Evolutionary conservation across 2,888 invertebrate genomes (phyloP).

Genomic region (Hirtodrosophila confusa): DNA sequence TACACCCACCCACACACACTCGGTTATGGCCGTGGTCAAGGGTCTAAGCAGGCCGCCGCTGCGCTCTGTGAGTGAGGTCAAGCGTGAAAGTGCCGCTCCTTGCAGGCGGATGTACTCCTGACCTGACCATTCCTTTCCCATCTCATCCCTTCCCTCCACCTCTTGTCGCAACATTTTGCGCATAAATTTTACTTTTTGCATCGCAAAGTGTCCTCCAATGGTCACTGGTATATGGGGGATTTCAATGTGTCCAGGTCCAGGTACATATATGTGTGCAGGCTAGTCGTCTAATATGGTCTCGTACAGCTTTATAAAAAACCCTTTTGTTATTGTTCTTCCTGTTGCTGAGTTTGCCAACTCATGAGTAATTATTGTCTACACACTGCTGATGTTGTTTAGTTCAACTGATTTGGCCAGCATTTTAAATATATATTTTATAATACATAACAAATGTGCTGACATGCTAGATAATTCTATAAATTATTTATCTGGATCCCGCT

Average conservation of each 20-base stretch:
- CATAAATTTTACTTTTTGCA: slow-evolving; percentile 72
- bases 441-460: slow-evolving; percentile 1
- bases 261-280: slow-evolving; percentile 4
- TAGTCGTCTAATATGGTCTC: slow-evolving; percentile 38
- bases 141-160: not conserved
- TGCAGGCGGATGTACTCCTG: slow-evolving; percentile 62
- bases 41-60: slow-evolving; percentile 65
- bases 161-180: slow-evolving; percentile 26
- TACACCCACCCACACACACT: slow-evolving; percentile 7
- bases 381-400: slow-evolving; percentile 5
- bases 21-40: slow-evolving; percentile 60
- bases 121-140: slow-evolving; percentile 22
- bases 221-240: slow-evolving; percentile 15
- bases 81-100: slow-evolving; percentile 73
- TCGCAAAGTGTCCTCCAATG: slow-evolving; percentile 54
- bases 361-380: slow-evolving; percentile 6
- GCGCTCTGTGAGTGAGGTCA: slow-evolving; percentile 70
- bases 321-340: not conserved
- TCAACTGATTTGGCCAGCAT: slow-evolving; percentile 10
- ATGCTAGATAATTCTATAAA: slow-evolving; percentile 7
- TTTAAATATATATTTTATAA: slow-evolving; percentile 33
- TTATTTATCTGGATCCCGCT: not conserved
- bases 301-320: not conserved
- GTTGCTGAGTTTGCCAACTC: not conserved
- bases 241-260: slow-evolving; percentile 1